Evolutionary conservation across 2,797 vertebrate species (phyloP), one percentile per base, ranked within the genome.

Genomic region (Parotocinclus haroldoi): DNA sequence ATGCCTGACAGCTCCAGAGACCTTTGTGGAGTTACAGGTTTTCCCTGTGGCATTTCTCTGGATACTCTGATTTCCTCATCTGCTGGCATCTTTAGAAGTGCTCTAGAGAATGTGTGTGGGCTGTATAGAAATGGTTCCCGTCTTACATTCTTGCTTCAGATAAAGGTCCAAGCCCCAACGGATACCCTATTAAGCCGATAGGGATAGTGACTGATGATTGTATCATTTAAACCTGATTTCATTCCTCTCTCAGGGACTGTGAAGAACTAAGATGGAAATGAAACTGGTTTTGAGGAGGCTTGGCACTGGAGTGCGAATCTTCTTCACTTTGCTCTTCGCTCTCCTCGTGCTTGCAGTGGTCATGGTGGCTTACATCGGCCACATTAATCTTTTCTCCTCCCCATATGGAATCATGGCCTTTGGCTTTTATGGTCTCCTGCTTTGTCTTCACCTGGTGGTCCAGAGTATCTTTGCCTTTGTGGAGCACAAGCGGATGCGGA

Each of bases 401-500:
- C 40, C 9, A 38, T 85, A 86, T 11, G 88, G 86, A 57, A 92
- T 95, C 59, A 80, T 95, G 72, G 91, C 92, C 44, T 94, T 95
- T 45, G 94, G 94, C n/a, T 88, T 96, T 71, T 95, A 95, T 0
- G 94, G 94, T 7, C 85, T 93, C n/a, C 90, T 96, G 45, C 92
- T 95, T 0, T 71, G 85, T 0, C 76, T 91, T 17, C 94, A 96
- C 10, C 60, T 96, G 17, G 11, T 94, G 46, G 73, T 92, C 50
- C 94, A 95, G 82, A 95, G 93, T 73, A 55, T 93, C 19, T 96
- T 96, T 17, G 94, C 94, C 10, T 93, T 88, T 62, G 71, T 93
- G 46, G 94, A 95, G 72, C 94, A 94, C 71, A 81, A 86, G 7
- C 82, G 82, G 13, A 94, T 92, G 91, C 81, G 64, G 37, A 73